These are phyloP conservation scores for Sebastes variabilis DNA, from an alignment of 2,797 vertebrate genomes.

Conservation along the genomic window DNA sequence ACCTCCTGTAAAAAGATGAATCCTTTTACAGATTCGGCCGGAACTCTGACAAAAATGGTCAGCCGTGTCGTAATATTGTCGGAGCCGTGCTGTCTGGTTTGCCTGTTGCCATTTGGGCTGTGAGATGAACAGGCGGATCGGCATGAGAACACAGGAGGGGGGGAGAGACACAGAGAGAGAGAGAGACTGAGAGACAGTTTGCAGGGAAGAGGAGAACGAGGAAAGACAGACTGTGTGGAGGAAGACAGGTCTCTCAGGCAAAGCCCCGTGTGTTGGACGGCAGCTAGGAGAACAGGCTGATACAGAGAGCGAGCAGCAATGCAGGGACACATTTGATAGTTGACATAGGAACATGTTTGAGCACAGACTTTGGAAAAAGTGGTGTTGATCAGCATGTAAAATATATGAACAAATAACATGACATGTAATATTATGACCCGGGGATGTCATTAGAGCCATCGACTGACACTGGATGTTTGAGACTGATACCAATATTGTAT, in stretches of 20 bases:
- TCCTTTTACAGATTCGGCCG: slow-evolving; percentile 9
- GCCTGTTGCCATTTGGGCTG: slow-evolving; percentile 59
- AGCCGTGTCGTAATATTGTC: slow-evolving; percentile 13
- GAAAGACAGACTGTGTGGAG: slow-evolving; percentile 65
- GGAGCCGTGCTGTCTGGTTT: slow-evolving; percentile 45
- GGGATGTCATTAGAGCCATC: neutral
- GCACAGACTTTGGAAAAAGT: neutral
- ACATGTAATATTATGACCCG: neutral
- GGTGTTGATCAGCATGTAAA: neutral
- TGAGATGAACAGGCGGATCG: slow-evolving; percentile 63
- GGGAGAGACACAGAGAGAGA: neutral
- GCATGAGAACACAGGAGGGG: slow-evolving; percentile 40
- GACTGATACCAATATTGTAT: neutral
- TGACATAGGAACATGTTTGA: neutral
- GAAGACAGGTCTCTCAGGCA: slow-evolving; percentile 50
- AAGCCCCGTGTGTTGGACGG: slow-evolving; percentile 41
- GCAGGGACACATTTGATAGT: neutral
- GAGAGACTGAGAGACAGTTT: neutral
- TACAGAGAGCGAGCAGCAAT: slow-evolving; percentile 7
- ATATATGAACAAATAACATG: neutral
- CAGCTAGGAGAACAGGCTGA: slow-evolving; percentile 29
- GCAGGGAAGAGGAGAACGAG: slow-evolving; percentile 17
- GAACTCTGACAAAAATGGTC: slow-evolving; percentile 36
- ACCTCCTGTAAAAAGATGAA: neutral
- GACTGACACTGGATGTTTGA: neutral